These are phyloP conservation scores for Hyperopisus bebe DNA, from an alignment of 2,113 vertebrate species.

Conservation along the genomic window DNA sequence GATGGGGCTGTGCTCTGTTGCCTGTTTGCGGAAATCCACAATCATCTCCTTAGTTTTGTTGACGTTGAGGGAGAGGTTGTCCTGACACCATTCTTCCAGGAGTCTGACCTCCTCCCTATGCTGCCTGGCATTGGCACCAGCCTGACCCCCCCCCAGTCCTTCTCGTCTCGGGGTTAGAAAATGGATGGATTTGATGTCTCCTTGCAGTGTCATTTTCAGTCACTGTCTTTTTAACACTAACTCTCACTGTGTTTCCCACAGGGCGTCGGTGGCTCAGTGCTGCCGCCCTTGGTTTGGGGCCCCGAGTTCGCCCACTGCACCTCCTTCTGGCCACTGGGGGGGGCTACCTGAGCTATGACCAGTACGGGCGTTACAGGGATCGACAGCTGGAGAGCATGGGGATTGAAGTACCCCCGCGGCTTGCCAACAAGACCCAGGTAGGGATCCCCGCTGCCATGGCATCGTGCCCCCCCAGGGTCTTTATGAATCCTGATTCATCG, in stretches of 20 bases:
- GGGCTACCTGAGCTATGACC: slow-evolving; percentile 70
- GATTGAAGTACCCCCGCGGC: slow-evolving; percentile 59
- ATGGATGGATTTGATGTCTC: not conserved
- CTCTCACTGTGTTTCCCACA: not conserved
- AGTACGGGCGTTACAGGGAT: slow-evolving; percentile 67
- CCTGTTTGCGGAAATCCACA: too few species aligned
- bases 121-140: not conserved
- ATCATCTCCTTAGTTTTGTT: too few species aligned
- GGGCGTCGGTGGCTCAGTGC: not conserved
- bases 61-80: too few species aligned
- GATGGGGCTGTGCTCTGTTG: too few species aligned
- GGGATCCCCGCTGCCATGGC: slow-evolving; percentile 24
- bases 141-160: not conserved
- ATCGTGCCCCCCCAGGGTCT: not conserved
- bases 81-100: too few species aligned
- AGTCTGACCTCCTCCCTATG: too few species aligned
- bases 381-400: slow-evolving; percentile 62
- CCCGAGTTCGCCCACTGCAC: slow-evolving; percentile 64
- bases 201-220: not conserved
- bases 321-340: slow-evolving; percentile 65
- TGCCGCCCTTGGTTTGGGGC: slow-evolving; percentile 42
- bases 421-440: slow-evolving; percentile 75
- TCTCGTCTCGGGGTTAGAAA: not conserved
- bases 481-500: not conserved
- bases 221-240: not conserved